These are phyloP conservation scores for Homarus gammarus DNA, from an alignment of 2,888 invertebrate genomes.

Conservation along the genomic window DNA sequence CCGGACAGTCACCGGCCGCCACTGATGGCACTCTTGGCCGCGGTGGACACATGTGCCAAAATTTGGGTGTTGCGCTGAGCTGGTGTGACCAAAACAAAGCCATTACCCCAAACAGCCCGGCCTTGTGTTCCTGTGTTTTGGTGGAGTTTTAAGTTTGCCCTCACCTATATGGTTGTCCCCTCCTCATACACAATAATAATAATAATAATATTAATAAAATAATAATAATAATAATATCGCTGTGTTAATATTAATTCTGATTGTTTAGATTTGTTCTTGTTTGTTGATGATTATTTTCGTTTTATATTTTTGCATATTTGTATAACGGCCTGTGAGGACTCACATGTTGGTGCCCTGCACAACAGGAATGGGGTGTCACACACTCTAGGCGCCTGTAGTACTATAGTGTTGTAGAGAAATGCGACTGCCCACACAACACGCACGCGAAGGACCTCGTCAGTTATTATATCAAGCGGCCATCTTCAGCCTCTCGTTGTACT, in stretches of 20 bases:
- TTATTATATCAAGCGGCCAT: background rate
- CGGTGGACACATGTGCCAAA: too few species aligned
- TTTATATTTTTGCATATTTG: slow-evolving; percentile 47
- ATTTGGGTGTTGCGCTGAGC: too few species aligned
- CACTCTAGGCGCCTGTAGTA: slow-evolving; percentile 55
- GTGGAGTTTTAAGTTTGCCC: too few species aligned
- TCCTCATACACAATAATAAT: too few species aligned
- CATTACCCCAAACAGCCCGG: too few species aligned
- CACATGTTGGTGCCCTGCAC: slow-evolving; percentile 62
- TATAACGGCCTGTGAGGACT: slow-evolving; percentile 64
- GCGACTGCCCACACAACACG: slow-evolving; percentile 38
- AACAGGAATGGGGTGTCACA: slow-evolving; percentile 40
- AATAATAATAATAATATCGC: too few species aligned
- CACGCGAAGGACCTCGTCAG: slow-evolving; percentile 16
- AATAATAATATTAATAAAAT: too few species aligned
- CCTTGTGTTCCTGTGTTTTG: too few species aligned
- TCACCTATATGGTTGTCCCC: too few species aligned
- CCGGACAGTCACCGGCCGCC: too few species aligned
- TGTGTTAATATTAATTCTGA: slow-evolving; percentile 4
- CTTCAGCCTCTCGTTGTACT: background rate
- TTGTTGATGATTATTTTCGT: slow-evolving; percentile 2
- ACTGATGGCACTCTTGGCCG: too few species aligned
- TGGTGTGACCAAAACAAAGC: too few species aligned
- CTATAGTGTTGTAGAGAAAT: background rate
- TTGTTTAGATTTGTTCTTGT: slow-evolving; percentile 21